Evolutionary conservation across 1,140 invertebrate genomes (phyloP), one percentile per base, ranked within the genome.

Genomic region (Parapsyche elsis): DNA sequence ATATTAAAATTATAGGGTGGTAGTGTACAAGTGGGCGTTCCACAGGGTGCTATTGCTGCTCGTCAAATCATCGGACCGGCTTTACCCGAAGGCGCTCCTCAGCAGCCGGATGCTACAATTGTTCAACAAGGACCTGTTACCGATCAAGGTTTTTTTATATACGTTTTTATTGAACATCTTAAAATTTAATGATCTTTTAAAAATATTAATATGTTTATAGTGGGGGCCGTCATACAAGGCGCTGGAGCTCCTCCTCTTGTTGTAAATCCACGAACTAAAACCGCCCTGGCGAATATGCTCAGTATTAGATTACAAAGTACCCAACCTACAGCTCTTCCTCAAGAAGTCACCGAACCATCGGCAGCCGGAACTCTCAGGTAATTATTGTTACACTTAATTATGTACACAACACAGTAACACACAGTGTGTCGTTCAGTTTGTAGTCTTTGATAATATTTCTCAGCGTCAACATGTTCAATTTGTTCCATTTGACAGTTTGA

Each of bases 201-300:
- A 10, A 59, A 59, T 59, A 85, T 21, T 87, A 21, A 21, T 16
- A 21, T 24, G 21, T 61, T 61, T 57, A 57, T 24, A 86, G 73
- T 75, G 10, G 45, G 49, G 4, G 45, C 73, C 5, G 73, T 75
- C 9, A 53, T 75, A 12, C 73, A 75, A 88, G 76, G 84, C 85
- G n/a, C 84, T 85, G 76, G 89, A 88, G 84, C 89, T 88, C 78
- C 90, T 90, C 67, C 84, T 76, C 89, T 91, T 46, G 88, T 94
- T n/a, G 94, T 97, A 44, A 97, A 96, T 85, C 92, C 95, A 0
- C 97, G 97, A 87, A 98, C 97, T 5, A 99, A 98, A 90, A 98
- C 97, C 0, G 97, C 97, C 0, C 88, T 99, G 21, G 97, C 97
- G 7, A 97, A 98, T 87, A 96, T 98, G 94, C 89, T 99, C 67